These are phyloP conservation scores for Microchrysa polita DNA, from an alignment of 2,888 invertebrate genomes.

Conservation along the genomic window DNA sequence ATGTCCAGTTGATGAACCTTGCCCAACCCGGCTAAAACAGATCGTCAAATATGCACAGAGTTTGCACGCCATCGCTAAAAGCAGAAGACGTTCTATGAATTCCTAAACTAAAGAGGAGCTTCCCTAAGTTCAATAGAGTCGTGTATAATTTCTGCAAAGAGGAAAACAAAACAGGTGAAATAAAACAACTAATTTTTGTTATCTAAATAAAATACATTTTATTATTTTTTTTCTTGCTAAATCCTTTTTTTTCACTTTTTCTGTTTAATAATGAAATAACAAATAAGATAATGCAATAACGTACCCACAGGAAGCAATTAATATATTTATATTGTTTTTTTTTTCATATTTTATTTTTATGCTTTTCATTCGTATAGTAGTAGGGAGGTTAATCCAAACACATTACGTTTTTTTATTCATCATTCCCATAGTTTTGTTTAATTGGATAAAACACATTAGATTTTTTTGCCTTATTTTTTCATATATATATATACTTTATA, in stretches of 20 bases:
- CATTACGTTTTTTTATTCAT: slow-evolving; percentile 21
- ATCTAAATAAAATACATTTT: slow-evolving; percentile 43
- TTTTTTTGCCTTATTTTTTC: neutral
- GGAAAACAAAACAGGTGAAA: no score
- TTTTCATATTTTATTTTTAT: slow-evolving; percentile 15
- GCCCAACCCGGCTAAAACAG: no score
- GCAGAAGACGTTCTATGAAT: no score
- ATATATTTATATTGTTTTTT: slow-evolving; percentile 23
- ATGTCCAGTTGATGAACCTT: no score
- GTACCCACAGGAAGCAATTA: slow-evolving; percentile 43
- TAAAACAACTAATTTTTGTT: slow-evolving; percentile 19
- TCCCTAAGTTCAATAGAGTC: no score
- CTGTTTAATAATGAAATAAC: slow-evolving; percentile 42
- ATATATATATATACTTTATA: neutral
- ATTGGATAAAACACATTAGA: slow-evolving; percentile 7
- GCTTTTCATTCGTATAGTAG: slow-evolving; percentile 10
- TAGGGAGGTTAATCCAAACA: slow-evolving; percentile 20
- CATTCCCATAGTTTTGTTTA: slow-evolving; percentile 21
- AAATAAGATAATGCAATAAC: slow-evolving; percentile 43
- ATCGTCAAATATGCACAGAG: no score
- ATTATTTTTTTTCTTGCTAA: slow-evolving; percentile 36
- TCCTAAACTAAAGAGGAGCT: no score
- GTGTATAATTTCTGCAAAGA: no score
- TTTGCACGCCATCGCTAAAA: no score
- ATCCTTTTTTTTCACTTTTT: slow-evolving; percentile 24